Base-by-base conservation (phyloP, 2,113 vertebrate species). In the Tichodroma muraria region DNA sequence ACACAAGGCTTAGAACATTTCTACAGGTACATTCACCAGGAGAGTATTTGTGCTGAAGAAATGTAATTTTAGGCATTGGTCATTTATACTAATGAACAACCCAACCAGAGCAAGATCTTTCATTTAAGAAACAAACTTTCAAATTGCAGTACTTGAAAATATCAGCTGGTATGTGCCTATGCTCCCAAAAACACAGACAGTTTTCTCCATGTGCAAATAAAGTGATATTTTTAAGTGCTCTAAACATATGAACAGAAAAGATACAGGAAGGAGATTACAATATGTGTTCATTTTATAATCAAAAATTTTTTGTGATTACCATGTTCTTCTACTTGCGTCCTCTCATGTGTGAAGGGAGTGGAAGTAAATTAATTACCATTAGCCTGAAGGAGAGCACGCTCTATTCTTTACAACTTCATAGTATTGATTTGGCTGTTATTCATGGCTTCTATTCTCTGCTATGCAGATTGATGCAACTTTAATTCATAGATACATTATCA, bases 351-450 rank as follows among this genome's bases (percentile, higher is more conserved):
- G 64, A 89, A 93, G 38, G 81, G 24, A 95, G 63, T 4, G 35
- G 86, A 88, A 89, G 54, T 83, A 94, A 88, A 88, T 97, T 90
- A 94, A 95, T 95, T 96, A 35, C 78, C 49, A 63, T 70, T 89
- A 92, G 86, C 73, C 73, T 73, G 83, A 80, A 94, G 94, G 68
- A 75, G 84, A 92, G 73, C 64, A 50, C 65, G 27, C 53, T 81
- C 49, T 92, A 71, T 81, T 96, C 92, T 91, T 94, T 91, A 85
- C 4, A 18, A 88, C 93, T 91, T 82, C 57, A 54, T 83, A 65
- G 64, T 93, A 96, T 96, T 85, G 95, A 95, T 94, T 83, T 92
- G 85, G 45, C 68, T 94, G 7, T 96, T 94, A 80, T 83, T 96
- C 89, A 40, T 68, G 78, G 78, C 63, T 88, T 83, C 66, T 85